A percentile compares a stretch with the other conserved stretches of the same genome.
Conservation (phyloP, 1,140 invertebrate genomes). For the Neodiprion virginianus region DNA sequence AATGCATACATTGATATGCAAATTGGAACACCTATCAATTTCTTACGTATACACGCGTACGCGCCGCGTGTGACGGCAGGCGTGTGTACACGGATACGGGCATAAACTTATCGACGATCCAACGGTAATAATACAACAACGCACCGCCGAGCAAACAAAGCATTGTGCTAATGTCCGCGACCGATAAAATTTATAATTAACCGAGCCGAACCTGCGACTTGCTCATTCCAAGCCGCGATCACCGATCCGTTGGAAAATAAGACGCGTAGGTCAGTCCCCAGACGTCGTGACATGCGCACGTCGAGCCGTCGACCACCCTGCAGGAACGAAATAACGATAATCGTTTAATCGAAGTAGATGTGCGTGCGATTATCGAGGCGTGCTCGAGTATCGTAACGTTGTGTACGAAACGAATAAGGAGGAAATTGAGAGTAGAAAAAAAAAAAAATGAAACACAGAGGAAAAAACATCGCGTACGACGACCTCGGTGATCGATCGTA, state of each 20-base stretch:
- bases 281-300: too few species aligned
- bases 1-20: neutral
- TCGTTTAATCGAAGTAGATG: neutral
- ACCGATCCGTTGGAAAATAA: too few species aligned
- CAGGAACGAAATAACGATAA: neutral
- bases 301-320: neutral
- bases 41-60: neutral
- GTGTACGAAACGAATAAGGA: too few species aligned
- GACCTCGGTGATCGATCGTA: neutral
- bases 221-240: neutral
- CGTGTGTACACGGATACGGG: neutral
- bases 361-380: neutral
- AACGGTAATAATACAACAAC: neutral
- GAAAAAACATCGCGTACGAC: neutral
- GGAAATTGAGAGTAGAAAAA: too few species aligned
- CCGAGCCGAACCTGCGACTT: neutral
- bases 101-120: neutral
- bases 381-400: too few species aligned
- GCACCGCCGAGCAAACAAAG: neutral
- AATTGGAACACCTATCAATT: conserved; percentile 1
- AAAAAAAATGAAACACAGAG: neutral
- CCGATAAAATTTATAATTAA: neutral
- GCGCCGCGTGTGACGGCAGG: too few species aligned
- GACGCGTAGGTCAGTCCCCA: too few species aligned
- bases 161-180: neutral